Conservation (phyloP, 2,888 invertebrate species). For the Campaea margaritaria region DNA sequence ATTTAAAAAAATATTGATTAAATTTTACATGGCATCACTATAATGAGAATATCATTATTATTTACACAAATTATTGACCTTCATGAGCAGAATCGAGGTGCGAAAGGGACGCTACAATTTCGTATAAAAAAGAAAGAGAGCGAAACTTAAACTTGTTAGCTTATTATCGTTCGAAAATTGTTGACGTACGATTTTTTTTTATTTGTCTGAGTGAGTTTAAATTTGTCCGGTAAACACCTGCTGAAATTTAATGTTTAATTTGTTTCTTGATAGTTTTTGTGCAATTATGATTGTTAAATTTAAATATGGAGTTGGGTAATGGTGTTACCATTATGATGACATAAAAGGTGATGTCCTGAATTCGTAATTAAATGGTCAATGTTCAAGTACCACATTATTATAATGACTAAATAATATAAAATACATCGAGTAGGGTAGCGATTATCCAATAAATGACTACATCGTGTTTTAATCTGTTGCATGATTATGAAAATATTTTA, state of each 20-base stretch:
- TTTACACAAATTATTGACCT: conserved; percentile 15
- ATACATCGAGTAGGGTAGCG: too few relatives aligned
- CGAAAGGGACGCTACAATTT: conserved; percentile 6
- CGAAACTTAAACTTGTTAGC: conserved; percentile 6
- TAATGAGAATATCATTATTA: conserved; percentile 22
- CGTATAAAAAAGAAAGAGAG: conserved; percentile 8
- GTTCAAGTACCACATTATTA: too few relatives aligned
- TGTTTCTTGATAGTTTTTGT: conserved; percentile 4
- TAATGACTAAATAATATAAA: too few relatives aligned
- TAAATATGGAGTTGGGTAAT: conserved; percentile 15
- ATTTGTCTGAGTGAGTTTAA: background rate
- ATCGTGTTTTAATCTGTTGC: too few relatives aligned
- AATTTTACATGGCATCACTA: background rate
- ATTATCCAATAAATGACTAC: too few relatives aligned
- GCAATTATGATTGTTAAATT: conserved; percentile 11
- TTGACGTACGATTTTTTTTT: conserved; percentile 15
- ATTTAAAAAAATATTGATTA: background rate
- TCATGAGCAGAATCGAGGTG: conserved; percentile 1
- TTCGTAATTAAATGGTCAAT: background rate
- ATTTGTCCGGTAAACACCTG: conserved; percentile 16
- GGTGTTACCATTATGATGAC: conserved; percentile 20
- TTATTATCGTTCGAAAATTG: conserved; percentile 20
- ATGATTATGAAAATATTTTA: too few relatives aligned
- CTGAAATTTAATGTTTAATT: conserved; percentile 5
- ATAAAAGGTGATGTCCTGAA: conserved; percentile 8